Percentiles rank a stretch among this genome's conserved stretches.
phyloP scores from a whole-genome alignment of 1,140 invertebrate genomes.

The Drusus annulatus region DNA sequence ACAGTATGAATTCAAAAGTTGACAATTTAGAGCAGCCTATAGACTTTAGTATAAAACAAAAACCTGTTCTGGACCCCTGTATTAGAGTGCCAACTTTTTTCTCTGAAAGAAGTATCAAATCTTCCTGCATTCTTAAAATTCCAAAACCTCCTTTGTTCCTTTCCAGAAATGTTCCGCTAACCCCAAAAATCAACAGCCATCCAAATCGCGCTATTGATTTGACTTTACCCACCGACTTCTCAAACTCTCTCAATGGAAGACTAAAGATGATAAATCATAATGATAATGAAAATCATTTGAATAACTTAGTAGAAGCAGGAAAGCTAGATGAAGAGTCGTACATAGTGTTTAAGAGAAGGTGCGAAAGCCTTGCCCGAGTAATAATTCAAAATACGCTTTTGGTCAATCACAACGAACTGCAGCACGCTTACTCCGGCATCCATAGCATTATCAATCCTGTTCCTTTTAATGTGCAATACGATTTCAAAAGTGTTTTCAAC shows the following conservation, averaged over 20 bases:
- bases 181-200: no score
- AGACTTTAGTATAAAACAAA: slow-evolving; percentile 51
- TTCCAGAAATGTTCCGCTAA: not conserved
- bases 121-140: slow-evolving; percentile 45
- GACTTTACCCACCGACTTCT: slow-evolving; percentile 16
- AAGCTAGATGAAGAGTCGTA: slow-evolving; percentile 52
- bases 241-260: slow-evolving; percentile 30
- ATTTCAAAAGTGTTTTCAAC: slow-evolving; percentile 57
- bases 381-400: slow-evolving; percentile 66
- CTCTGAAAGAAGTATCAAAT: slow-evolving; percentile 17
- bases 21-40: slow-evolving; percentile 35
- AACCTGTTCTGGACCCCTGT: slow-evolving; percentile 8
- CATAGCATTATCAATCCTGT: slow-evolving; percentile 75
- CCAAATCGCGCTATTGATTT: slow-evolving; percentile 46
- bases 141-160: slow-evolving; percentile 37
- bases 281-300: slow-evolving; percentile 30
- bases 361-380: slow-evolving; percentile 60
- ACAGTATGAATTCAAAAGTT: not conserved
- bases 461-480: slow-evolving; percentile 65
- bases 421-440: slow-evolving; percentile 75
- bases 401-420: slow-evolving; percentile 66
- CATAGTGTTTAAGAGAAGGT: slow-evolving; percentile 59
- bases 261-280: slow-evolving; percentile 33
- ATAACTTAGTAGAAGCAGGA: not conserved
- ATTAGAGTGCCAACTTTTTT: slow-evolving; percentile 28